These are phyloP conservation scores for Fukomys damarensis DNA, from an alignment of 2,113 vertebrate species.

Conservation along the genomic window DNA sequence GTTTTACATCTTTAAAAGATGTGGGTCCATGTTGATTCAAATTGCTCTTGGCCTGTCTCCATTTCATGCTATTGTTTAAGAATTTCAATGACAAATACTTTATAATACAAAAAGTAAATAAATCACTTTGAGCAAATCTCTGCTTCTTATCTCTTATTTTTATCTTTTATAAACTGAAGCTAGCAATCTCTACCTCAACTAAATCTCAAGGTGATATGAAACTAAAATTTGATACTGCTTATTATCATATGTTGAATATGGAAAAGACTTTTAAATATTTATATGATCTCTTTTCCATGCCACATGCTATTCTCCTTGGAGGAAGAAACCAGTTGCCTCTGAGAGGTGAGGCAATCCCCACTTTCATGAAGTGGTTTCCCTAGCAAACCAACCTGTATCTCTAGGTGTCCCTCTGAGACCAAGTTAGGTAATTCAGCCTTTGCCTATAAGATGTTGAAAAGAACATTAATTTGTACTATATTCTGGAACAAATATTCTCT, in stretches of 20 bases:
- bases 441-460: conserved; percentile 36
- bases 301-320: neutral
- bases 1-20: neutral
- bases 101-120: neutral
- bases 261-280: neutral
- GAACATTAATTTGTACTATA: neutral
- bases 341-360: neutral
- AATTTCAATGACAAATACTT: neutral
- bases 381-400: neutral
- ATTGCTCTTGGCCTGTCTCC: neutral
- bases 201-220: neutral
- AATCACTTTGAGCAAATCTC: neutral
- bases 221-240: neutral
- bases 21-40: neutral
- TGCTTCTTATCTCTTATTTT: neutral
- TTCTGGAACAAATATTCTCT: neutral
- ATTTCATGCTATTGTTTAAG: neutral
- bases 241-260: neutral
- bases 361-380: neutral
- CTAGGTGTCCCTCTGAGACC: neutral
- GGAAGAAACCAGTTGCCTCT: neutral
- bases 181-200: neutral
- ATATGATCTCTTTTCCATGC: neutral
- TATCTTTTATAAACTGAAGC: neutral
- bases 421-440: neutral